Evolutionary conservation across 2,888 invertebrate genomes (phyloP).

Genomic region (Ceramica pisi): DNA sequence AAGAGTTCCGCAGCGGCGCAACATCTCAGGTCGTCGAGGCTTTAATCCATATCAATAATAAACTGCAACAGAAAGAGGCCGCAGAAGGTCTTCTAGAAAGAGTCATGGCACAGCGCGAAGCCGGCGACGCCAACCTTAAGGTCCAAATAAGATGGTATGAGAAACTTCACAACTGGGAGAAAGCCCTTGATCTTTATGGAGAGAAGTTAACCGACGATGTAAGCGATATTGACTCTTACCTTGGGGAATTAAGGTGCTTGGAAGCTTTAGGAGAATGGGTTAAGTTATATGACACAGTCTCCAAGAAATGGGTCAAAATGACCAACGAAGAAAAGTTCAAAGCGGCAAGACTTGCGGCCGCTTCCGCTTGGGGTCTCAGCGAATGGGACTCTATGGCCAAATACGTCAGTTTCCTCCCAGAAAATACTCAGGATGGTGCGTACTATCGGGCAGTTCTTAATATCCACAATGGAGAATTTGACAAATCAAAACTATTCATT

Average conservation of each 20-base stretch:
- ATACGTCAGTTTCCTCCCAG: conserved; percentile 96
- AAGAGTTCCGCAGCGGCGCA: conserved; percentile 96
- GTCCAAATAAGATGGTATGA: conserved; percentile 98
- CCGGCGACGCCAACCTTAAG: conserved; percentile 90
- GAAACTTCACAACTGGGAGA: conserved; percentile 99
- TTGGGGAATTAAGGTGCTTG: conserved; percentile 98
- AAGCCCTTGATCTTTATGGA: conserved; percentile 96
- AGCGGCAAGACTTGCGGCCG: conserved; percentile 97
- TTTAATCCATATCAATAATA: conserved; percentile 99
- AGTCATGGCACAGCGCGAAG: conserved; percentile 95
- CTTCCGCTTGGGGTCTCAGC: conserved; percentile 98
- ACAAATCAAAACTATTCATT: conserved; percentile 94
- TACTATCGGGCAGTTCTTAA: conserved; percentile 98
- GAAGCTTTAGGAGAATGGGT: conserved; percentile 99
- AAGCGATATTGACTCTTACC: conserved; percentile 94
- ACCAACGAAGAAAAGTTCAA: conserved; percentile 89
- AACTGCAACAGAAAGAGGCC: conserved; percentile 99
- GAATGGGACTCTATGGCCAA: conserved; percentile 98
- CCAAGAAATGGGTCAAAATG: conserved; percentile 94
- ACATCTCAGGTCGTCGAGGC: conserved; percentile 97
- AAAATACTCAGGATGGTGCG: conserved; percentile 98
- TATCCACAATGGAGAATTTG: conserved; percentile 95
- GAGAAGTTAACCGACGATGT: conserved; percentile 93
- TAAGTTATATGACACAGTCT: conserved; percentile 95
- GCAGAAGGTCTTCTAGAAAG: conserved; percentile 98